phyloP scores from a whole-genome alignment of 30 jellyfish, hydroid and myxozoan species.

The Aurelia aurita complex sp. Pacific region DNA sequence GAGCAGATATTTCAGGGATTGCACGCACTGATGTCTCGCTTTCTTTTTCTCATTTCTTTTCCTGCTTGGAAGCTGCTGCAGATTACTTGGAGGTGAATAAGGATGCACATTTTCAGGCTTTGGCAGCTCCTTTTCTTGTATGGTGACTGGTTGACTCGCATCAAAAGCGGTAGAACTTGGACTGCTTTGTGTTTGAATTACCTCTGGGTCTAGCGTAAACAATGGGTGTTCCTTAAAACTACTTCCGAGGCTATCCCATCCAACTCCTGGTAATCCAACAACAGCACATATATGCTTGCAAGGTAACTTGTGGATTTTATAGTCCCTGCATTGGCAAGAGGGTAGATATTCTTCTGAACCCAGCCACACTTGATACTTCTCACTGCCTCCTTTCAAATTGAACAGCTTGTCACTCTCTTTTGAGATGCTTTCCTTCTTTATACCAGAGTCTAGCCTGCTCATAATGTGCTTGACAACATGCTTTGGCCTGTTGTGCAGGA shows the following conservation, averaged over 20 bases:
- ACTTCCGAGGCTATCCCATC: not conserved
- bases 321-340: conserved; percentile 3
- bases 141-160: no score
- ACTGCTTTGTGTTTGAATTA: not conserved
- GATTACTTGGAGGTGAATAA: no score
- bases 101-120: no score
- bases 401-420: not conserved
- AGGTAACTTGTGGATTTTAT: not conserved
- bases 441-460: not conserved
- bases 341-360: conserved; percentile 20
- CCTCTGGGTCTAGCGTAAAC: not conserved
- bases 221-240: not conserved
- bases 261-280: not conserved
- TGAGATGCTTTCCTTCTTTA: not conserved
- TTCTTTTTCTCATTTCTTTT: no score
- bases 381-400: not conserved
- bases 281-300: conserved; percentile 18
- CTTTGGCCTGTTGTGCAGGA: no score
- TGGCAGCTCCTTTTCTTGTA: not conserved
- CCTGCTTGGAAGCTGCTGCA: no score
- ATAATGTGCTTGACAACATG: no score
- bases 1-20: not conserved
- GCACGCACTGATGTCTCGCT: not conserved
- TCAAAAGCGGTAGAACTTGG: no score
- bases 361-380: conserved; percentile 19